Evolutionary conservation across 2,888 invertebrate species (phyloP), one percentile per base, ranked within the genome.

Genomic region (Trichopria drosophilae): DNA sequence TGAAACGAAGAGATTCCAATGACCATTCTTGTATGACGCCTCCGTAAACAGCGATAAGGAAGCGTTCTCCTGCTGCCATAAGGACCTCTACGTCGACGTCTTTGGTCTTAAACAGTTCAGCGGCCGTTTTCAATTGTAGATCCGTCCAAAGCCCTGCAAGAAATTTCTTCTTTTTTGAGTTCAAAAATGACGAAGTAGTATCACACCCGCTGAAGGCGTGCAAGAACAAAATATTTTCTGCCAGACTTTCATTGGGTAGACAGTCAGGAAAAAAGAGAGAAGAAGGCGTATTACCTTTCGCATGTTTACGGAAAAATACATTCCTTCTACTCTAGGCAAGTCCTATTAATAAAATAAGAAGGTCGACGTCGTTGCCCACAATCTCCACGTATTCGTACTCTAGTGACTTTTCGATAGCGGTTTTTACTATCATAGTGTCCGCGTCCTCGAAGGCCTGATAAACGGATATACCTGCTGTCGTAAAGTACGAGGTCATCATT

Each of bases 361-460:
- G 16, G 9, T n/a, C n/a, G n/a, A n/a, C 19, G 29, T 41, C 41
- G 9, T 41, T n/a, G n/a, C n/a, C n/a, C n/a, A n/a, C n/a, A n/a
- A n/a, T n/a, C n/a, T n/a, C n/a, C n/a, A n/a, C n/a, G 20, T 26
- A 26, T n/a, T 31, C 7, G 18, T 41, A 12, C 5, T 13, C 13
- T 6, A 16, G 12, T 10, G 18, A 15, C 13, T 41, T 15, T 10
- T n/a, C 16, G 28, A 31, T 15, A 16, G 22, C 41, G 10, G 37
- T 28, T 46, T 73, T 65, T 36, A 72, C 58, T 51, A 72, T 73
- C 35, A 71, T 64, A 58, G 68, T 67, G 67, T 70, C 72, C 46
- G 68, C 69, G 66, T 71, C 68, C 68, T 70, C 66, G 63, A 56
- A 55, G 52, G 68, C 67, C 65, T 67, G 65, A 64, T 68, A 66